Evolutionary conservation across 2,888 invertebrate genomes (phyloP), one percentile per base, ranked within the genome.

Genomic region (Brachylomia viminalis): DNA sequence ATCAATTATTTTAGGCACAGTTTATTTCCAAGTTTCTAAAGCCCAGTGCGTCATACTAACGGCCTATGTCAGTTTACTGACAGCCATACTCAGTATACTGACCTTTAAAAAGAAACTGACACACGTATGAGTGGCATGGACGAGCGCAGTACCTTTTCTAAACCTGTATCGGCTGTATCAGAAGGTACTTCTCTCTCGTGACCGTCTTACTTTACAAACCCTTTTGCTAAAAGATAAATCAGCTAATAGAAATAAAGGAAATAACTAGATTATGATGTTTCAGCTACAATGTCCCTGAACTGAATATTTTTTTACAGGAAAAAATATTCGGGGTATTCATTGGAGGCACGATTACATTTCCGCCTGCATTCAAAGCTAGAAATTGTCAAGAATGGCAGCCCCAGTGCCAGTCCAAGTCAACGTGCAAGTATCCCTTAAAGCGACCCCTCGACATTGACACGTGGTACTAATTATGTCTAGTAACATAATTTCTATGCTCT

Each of bases 341-440:
- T 99, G 86, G 99, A 99, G 92, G 98, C 99, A 0, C 97, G 99
- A 58, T 96, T 99, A 30, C 99, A 99, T 93, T 99, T 99, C 94
- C 97, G 98, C 87, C 98, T 99, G 84, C 99, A 99, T 92, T 98
- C 98, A 0, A 97, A 98, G 66, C 91, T 98, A 92, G 91, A 95
- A 20, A 90, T 92, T 15, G 88, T 95, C 2, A 90, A 87, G 77
- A 86, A 68, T 30, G 77, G 77, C 69, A 82, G 56, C 42, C 66
- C 64, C 49, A 10, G n/a, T 4, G 59, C 42, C 23, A 71, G 80
- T 75, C 20, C 62, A 6, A 71, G 23, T 20, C 79, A 62, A 7
- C 72, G 62, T 23, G 67, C 49, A 7, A 66, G 72, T 20, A 65
- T 68, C 3, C 61, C 66, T 15, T 84, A 73, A 74, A 58, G 17